Evolutionary conservation across 2,113 vertebrate genomes (phyloP).

Genomic region (Rhinichthys klamathensis): DNA sequence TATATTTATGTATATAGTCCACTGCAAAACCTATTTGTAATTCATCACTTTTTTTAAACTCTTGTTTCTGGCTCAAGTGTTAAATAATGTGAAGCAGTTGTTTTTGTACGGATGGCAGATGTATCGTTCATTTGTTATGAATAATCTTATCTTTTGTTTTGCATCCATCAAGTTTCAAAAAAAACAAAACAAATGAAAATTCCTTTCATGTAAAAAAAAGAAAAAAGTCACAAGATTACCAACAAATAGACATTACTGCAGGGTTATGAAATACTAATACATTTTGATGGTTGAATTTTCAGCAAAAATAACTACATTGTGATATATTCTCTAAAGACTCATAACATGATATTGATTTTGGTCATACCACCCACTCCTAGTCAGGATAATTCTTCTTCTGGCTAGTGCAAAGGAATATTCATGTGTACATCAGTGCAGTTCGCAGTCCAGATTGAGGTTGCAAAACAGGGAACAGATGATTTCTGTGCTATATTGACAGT

Average conservation of each 20-base stretch:
- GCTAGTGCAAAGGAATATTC: constrained; percentile 56
- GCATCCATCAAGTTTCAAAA: background rate
- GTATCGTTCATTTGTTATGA: background rate
- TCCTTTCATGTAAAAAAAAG: background rate
- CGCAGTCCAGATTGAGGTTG: constrained; percentile 51
- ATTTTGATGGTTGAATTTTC: background rate
- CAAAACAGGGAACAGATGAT: constrained; percentile 11
- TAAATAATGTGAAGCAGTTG: background rate
- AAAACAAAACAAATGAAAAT: background rate
- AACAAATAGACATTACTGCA: no score
- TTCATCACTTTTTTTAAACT: background rate
- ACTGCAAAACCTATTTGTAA: no score
- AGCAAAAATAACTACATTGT: background rate
- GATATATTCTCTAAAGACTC: background rate
- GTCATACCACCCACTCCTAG: background rate
- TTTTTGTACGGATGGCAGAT: background rate
- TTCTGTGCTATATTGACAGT: background rate
- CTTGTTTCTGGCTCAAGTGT: background rate
- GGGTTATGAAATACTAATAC: background rate
- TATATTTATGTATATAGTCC: no score
- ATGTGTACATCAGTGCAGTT: constrained; percentile 44
- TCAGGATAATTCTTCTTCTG: constrained; percentile 56
- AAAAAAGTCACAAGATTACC: no score
- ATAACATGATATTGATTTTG: background rate
- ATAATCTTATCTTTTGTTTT: background rate